Evolutionary conservation across 2,797 vertebrate genomes (phyloP).

Genomic region (Hypotaenidia philippensis): DNA sequence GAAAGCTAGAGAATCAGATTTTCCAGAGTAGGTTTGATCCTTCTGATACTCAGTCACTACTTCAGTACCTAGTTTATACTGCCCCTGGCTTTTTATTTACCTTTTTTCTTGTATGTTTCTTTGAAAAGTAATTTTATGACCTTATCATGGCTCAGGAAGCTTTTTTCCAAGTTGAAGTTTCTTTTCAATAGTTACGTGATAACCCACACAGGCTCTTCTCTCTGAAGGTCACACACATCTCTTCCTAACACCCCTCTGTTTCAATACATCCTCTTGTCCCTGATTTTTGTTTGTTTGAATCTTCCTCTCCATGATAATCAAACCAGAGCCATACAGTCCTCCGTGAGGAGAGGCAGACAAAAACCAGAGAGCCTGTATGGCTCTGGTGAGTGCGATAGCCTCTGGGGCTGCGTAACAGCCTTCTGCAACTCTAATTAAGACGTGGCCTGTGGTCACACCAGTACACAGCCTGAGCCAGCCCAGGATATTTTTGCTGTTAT

Average conservation of each 20-base stretch:
- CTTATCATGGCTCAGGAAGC: not conserved
- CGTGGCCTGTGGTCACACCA: not conserved
- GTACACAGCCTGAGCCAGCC: not conserved
- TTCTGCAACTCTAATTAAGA: slow-evolving; percentile 24
- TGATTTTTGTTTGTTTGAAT: not conserved
- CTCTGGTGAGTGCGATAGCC: not conserved
- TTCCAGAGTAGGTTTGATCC: not conserved
- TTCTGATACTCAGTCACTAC: not conserved
- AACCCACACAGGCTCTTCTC: rapidly evolving
- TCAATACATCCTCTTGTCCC: not conserved
- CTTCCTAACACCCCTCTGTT: not conserved
- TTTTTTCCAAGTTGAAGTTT: not conserved
- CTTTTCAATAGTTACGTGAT: not conserved
- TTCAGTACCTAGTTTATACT: not conserved
- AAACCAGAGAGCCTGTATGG: not conserved
- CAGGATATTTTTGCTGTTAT: slow-evolving; percentile 3
- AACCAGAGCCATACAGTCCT: not conserved
- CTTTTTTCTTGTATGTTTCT: not conserved
- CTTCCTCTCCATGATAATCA: not conserved
- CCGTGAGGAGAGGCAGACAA: not conserved
- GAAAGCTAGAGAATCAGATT: not conserved
- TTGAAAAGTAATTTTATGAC: not conserved
- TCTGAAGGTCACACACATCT: not conserved
- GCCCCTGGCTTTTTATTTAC: not conserved
- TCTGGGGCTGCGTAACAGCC: not conserved